These are phyloP conservation scores for Empidonax alnorum DNA, from an alignment of 2,113 vertebrate species.

Conservation along the genomic window DNA sequence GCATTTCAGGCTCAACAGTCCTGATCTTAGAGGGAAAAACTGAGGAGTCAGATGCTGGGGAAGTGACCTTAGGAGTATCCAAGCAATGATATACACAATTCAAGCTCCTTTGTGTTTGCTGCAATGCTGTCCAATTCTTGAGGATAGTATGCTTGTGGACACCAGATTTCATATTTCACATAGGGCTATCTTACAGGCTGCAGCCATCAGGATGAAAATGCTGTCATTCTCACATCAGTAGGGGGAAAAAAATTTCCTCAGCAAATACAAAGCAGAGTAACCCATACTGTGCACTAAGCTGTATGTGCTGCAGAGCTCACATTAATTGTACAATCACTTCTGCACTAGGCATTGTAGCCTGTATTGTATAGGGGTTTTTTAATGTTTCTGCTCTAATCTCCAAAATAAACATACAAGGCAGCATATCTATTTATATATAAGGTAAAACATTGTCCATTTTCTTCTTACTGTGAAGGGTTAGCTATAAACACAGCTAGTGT, in stretches of 20 bases:
- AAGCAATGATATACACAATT: background rate
- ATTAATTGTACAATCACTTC: background rate
- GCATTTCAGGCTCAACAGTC: background rate
- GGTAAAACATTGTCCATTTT: background rate
- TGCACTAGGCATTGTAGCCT: background rate
- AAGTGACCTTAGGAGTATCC: background rate
- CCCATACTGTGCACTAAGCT: background rate
- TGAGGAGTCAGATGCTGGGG: background rate
- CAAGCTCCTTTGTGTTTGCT: background rate
- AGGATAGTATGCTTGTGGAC: background rate
- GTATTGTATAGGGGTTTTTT: background rate
- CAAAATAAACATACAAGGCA: background rate
- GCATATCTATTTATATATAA: conserved; percentile 4
- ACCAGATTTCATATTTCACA: background rate
- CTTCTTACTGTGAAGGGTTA: background rate
- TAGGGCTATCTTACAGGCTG: background rate
- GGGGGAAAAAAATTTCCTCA: background rate
- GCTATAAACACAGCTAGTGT: background rate
- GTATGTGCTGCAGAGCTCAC: background rate
- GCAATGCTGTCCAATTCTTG: background rate
- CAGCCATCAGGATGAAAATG: background rate
- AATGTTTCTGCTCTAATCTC: background rate
- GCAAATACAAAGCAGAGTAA: background rate
- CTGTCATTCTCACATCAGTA: background rate
- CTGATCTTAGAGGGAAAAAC: background rate